Base-by-base conservation (phyloP, 2,888 invertebrate genomes). In the Habroteleia sp. region DNA sequence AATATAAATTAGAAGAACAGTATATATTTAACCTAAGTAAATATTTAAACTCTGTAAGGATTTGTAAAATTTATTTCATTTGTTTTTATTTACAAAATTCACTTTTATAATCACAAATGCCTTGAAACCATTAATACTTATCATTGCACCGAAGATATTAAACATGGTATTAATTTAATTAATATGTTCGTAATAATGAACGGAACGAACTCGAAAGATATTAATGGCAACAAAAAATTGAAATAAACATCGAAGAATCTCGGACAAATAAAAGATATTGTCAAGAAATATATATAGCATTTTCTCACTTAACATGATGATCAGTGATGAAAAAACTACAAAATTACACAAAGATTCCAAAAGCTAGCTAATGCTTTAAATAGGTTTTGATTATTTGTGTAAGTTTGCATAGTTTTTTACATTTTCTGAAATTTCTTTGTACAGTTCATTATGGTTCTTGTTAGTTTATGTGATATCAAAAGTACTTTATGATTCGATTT, bases 11-110 rank as follows among this genome's bases (percentile, higher is more conserved):
- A 4, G 20, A 20, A 20, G 20, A 20, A 20, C 20, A 20, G 4
- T 20, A n/a, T n/a, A n/a, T n/a, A n/a, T n/a, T n/a, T n/a, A n/a
- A n/a, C n/a, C n/a, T n/a, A n/a, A n/a, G n/a, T n/a, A n/a, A 56
- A 33, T 46, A 3, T 27, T n/a, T 11, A 52, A 52, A 48, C 39
- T 41, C 31, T 20, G 42, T 69, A 69, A 69, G 69, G 69, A 69
- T 69, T 69, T 69, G 69, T 69, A 69, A 69, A 69, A 69, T 71
- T 62, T 71, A 71, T 71, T 71, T 56, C 54, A 63, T 62, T 71
- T 71, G 25, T 71, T 71, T 48, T 71, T 71, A 54, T 71, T 63
- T 71, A 71, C 62, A 71, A 71, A 71, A 63, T 71, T 71, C 41
- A 71, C 20, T 62, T 62, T 56, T 54, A 62, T 71, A 62, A 63